phyloP scores from a whole-genome alignment of 92 coral and sea anemone species.

The Epizoanthus ramosus region DNA sequence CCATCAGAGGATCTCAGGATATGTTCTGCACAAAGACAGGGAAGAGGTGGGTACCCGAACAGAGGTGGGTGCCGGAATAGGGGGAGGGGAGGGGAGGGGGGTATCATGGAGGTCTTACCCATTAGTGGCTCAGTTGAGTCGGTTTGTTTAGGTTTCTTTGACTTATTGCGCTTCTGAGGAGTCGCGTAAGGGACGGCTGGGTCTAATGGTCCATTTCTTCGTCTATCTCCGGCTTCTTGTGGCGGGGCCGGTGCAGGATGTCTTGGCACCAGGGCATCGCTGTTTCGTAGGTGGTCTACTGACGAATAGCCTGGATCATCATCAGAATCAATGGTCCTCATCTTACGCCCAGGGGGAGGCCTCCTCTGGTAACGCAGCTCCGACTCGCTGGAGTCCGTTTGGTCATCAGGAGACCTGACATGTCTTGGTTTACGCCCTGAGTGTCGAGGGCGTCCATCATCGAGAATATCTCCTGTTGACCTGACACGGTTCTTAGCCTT shows the following conservation, averaged over 20 bases:
- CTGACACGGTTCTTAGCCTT: constrained; percentile 66
- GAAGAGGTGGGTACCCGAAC: no score
- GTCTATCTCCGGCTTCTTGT: constrained; percentile 33
- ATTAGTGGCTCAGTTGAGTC: constrained; percentile 35
- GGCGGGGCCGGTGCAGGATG: constrained; percentile 48
- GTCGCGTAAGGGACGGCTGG: constrained; percentile 60
- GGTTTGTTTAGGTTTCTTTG: constrained; percentile 8
- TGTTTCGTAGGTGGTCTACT: constrained; percentile 40
- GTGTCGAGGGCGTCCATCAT: constrained; percentile 49
- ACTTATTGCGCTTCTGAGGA: constrained; percentile 61
- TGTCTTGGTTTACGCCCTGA: constrained; percentile 57
- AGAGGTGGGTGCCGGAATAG: no score
- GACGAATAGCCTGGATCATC: constrained; percentile 66
- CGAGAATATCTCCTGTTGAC: constrained; percentile 80
- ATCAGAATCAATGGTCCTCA: constrained; percentile 43
- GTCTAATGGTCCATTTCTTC: constrained; percentile 58
- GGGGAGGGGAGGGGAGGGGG: no score
- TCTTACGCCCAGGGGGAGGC: constrained; percentile 46
- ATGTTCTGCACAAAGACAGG: no score
- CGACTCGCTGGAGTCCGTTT: constrained; percentile 74
- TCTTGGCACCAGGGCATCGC: constrained; percentile 37
- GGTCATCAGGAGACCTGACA: constrained; percentile 61
- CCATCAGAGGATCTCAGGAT: no score
- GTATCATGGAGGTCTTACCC: not conserved
- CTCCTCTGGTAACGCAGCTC: constrained; percentile 51